Base-by-base conservation (phyloP, 1,140 invertebrate species). In the Drosophila teissieri region DNA sequence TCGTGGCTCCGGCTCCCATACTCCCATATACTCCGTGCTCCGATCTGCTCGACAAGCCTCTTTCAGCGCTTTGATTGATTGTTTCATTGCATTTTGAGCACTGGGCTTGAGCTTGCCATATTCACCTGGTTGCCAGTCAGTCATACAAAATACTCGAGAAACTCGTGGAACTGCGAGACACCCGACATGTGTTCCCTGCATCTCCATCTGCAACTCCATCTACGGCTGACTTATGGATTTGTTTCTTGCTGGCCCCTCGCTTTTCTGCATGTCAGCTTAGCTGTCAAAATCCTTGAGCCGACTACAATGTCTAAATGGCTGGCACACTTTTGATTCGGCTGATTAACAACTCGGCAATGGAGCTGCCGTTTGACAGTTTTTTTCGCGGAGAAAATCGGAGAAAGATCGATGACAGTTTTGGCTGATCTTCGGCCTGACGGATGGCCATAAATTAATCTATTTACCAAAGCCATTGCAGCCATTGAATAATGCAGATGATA, bases 221-320 rank as follows among this genome's bases (percentile, higher is more conserved):
- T 51, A 27, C n/a, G 48, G n/a, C 27, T 34, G 48, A 51, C 48
- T 73, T 76, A 69, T 73, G 49, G 37, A 54, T 73, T 57, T 22
- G 37, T 51, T 51, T 40, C 36, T 17, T 42, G 19, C 34, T 15
- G 24, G 53, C 40, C 45, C 53, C 36, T 72, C 37, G 48, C 60
- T 27, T 61, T 86, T 64, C 60, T 68, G 65, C 84, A 86, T 76
- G 83, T 89, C 79, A 89, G 79, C 83, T 88, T 78, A 88, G 70
- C 83, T 86, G 83, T 86, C 79, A 86, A 83, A 86, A 83, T 86
- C 83, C 83, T 86, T 88, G 82, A 86, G 82, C 70, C 39, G 68
- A 65, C 57, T 70, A 52, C 82, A 86, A 78, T 70, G 76, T 78
- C 75, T 73, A 83, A 78, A 82, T 78, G 80, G 60, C 61, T 81